Evolutionary conservation across 2,888 invertebrate genomes (phyloP), one percentile per base, ranked within the genome.

Genomic region (Panzeria rudis): DNA sequence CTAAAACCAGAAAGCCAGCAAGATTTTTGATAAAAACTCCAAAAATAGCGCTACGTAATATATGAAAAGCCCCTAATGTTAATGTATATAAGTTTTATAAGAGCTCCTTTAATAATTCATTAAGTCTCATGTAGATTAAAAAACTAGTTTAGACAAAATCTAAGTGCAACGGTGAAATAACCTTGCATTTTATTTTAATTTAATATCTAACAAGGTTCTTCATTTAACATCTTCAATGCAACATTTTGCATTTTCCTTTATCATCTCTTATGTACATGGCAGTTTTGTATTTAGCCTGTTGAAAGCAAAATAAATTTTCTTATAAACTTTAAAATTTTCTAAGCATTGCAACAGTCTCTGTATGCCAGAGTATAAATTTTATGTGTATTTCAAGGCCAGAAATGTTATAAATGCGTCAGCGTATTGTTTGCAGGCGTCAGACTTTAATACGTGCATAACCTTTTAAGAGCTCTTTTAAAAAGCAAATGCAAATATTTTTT

Each of bases 351-450:
- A 61, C n/a, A 66, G 56, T 56, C 38, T 66, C 23, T 73, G 23
- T 17, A 79, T 38, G 38, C 9, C 11, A 29, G 20, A n/a, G 8
- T 13, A 47, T 15, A 64, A 8, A 59, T 61, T 72, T 47, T 20
- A 72, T 72, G 59, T 13, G 50, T 35, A 68, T 61, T 84, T 84
- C 84, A 84, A 80, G 84, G 84, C 76, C 72, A 76, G 11, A 35
- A 23, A n/a, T 52, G 38, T 68, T 72, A 29, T 44, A 80, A 72
- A 76, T 80, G 44, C 44, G 66, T 25, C 20, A 44, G 15, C 25
- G 15, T 68, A 72, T 80, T 84, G 73, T 75, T 79, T 52, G 66
- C 71, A 59, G 66, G 56, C 80, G 61, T 71, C 35, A 79, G 71
- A 84, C 41, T 35, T 71, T 47, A 50, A n/a, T 64, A 79, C 75